phyloP scores from a whole-genome alignment of 2,797 vertebrate species.

The Amphiprion clarkii region DNA sequence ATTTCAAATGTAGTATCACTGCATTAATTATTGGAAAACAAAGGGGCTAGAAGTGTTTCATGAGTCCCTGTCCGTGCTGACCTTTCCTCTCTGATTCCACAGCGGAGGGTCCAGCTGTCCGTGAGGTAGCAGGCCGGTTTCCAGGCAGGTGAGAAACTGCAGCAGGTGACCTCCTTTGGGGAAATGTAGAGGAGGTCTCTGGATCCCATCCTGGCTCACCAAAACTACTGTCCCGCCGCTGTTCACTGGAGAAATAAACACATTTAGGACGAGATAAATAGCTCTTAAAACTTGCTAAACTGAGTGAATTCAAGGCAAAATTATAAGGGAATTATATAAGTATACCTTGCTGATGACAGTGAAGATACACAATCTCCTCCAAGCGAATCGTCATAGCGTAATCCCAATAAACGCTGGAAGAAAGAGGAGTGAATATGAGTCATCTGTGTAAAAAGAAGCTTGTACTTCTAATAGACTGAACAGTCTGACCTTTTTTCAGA shows the following conservation, averaged over 20 bases:
- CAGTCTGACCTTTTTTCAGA: constrained; percentile 92
- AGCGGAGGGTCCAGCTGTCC: constrained; percentile 97
- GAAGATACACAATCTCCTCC: constrained; percentile 98
- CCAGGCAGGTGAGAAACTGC: constrained; percentile 98
- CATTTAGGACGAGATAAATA: constrained; percentile 1
- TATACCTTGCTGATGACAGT: constrained; percentile 97
- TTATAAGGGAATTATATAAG: neutral
- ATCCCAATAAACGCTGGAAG: constrained; percentile 95
- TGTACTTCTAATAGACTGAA: neutral
- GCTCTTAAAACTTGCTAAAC: neutral
- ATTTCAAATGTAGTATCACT: too few species aligned
- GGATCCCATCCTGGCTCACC: constrained; percentile 98
- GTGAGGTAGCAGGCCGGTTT: constrained; percentile 95
- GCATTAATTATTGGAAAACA: neutral
- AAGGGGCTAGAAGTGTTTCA: neutral
- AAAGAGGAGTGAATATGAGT: constrained; percentile 32
- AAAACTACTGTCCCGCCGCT: constrained; percentile 97
- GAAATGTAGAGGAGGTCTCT: constrained; percentile 95
- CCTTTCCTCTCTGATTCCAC: constrained; percentile 99
- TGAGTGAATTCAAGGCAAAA: neutral
- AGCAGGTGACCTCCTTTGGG: constrained; percentile 95
- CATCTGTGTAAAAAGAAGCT: constrained; percentile 1
- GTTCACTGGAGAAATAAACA: constrained; percentile 87
- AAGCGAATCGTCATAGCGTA: constrained; percentile 97
- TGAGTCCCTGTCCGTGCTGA: constrained; percentile 55